Conservation (phyloP, 2,113 vertebrate genomes). For the Alethe diademata region DNA sequence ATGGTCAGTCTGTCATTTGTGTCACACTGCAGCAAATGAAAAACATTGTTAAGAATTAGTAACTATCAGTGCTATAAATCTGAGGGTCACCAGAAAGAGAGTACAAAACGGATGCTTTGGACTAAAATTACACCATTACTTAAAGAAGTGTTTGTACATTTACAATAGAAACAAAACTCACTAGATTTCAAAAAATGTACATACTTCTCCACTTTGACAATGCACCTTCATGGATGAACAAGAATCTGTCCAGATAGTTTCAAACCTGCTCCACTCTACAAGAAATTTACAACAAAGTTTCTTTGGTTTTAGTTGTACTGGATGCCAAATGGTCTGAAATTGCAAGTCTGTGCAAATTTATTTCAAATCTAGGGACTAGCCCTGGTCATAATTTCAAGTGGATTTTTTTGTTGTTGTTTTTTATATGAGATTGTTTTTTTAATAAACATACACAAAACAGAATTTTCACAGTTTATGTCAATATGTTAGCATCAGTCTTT, state of each 20-base stretch:
- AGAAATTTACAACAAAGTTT: background rate
- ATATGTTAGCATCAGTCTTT: background rate
- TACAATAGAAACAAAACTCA: background rate
- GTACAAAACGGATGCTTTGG: background rate
- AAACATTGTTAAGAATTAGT: background rate
- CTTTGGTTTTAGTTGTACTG: background rate
- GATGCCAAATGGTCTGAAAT: background rate
- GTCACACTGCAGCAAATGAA: background rate
- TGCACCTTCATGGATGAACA: background rate
- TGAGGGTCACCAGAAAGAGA: background rate
- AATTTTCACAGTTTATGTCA: background rate
- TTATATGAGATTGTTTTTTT: background rate
- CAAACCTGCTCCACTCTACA: background rate
- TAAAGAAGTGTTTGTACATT: background rate
- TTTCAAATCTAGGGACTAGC: background rate
- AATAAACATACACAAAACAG: background rate
- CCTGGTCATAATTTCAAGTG: background rate
- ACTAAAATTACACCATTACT: background rate
- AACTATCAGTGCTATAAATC: background rate
- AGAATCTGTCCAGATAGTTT: background rate
- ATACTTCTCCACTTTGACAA: background rate
- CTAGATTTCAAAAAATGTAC: accelerated
- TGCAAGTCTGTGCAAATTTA: background rate
- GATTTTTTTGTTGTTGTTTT: background rate
- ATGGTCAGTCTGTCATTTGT: background rate